Conservation (phyloP, 2,797 vertebrate genomes). For the Cuculus canorus region DNA sequence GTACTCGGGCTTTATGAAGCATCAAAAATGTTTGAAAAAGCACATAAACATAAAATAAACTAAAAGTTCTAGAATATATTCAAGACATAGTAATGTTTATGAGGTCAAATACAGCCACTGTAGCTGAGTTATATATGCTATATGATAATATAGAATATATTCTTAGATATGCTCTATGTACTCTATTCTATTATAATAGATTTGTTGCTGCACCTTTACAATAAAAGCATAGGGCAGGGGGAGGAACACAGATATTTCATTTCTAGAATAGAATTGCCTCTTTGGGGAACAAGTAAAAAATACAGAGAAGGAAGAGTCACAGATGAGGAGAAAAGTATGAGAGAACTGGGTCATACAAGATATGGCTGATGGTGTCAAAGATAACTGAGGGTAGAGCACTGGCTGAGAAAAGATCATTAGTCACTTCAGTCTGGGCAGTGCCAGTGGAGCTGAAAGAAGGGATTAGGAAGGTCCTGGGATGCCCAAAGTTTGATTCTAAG, state of each 20-base stretch:
- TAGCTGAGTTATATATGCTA: background rate
- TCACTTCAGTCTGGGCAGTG: background rate
- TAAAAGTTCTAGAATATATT: background rate
- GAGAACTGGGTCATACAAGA: background rate
- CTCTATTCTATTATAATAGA: background rate
- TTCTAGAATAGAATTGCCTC: background rate
- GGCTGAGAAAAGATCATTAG: background rate
- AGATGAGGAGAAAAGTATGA: background rate
- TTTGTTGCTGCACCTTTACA: background rate
- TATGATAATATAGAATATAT: background rate
- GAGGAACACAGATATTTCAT: background rate
- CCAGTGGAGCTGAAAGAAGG: background rate
- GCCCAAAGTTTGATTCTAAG: background rate
- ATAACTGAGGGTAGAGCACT: background rate
- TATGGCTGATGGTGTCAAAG: background rate
- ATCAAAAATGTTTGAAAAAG: background rate
- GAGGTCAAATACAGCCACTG: background rate
- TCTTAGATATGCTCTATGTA: background rate
- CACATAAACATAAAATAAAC: background rate
- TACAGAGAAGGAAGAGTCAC: background rate
- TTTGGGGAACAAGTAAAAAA: background rate
- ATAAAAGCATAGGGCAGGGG: background rate
- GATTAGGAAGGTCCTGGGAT: background rate
- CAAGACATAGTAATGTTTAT: background rate
- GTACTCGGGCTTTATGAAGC: background rate